These are phyloP conservation scores for Petrolisthes cinctipes DNA, from an alignment of 2,888 invertebrate genomes.

Conservation along the genomic window DNA sequence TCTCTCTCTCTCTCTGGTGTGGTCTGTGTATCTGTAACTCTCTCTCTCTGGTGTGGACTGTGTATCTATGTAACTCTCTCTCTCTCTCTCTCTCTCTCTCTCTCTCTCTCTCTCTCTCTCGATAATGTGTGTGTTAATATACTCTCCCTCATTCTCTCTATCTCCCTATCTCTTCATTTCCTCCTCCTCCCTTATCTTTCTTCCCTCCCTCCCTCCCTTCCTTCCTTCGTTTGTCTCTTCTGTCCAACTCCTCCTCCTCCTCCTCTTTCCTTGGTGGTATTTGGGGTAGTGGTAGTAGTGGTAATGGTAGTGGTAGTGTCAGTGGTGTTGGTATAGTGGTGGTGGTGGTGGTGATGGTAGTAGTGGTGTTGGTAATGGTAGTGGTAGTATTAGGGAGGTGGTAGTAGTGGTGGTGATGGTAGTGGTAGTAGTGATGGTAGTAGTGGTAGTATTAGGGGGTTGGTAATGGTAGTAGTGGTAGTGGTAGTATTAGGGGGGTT, in stretches of 20 bases:
- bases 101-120: neutral
- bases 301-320: neutral
- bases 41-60: neutral
- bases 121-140: neutral
- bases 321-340: neutral
- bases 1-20: neutral
- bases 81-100: neutral
- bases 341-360: neutral
- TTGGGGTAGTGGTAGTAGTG: slow-evolving; percentile 2
- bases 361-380: neutral
- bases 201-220: neutral
- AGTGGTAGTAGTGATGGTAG: too few species aligned
- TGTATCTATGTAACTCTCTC: neutral
- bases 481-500: neutral
- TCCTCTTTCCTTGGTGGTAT: neutral
- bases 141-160: too few species aligned
- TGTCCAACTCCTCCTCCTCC: neutral
- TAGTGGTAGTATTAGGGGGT: too few species aligned
- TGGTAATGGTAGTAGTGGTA: neutral
- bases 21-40: neutral
- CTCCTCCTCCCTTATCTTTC: neutral
- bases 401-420: neutral
- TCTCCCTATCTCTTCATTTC: neutral
- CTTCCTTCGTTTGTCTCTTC: neutral
- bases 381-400: neutral